These are phyloP conservation scores for Engystomops pustulosus DNA, from an alignment of 2,113 vertebrate species.

Conservation along the genomic window DNA sequence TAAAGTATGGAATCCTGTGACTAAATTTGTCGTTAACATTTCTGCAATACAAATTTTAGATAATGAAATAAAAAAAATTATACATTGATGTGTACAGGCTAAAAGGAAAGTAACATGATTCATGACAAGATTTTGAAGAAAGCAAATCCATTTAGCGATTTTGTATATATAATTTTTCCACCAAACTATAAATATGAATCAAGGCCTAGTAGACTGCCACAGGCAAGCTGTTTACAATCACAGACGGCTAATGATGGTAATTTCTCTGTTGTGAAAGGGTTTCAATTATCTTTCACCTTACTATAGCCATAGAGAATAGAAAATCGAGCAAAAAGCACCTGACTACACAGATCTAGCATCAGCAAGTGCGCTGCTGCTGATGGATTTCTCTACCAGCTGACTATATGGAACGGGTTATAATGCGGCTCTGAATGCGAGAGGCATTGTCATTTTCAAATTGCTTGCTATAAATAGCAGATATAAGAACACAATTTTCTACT, in stretches of 20 bases:
- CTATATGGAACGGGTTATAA: not conserved
- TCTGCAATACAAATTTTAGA: not conserved
- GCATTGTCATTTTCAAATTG: not conserved
- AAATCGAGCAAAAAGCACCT: constrained; percentile 23
- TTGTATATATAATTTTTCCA: not conserved
- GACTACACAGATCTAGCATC: not conserved
- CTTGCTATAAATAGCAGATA: constrained; percentile 16
- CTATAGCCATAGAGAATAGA: constrained; percentile 15
- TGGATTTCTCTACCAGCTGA: constrained; percentile 16
- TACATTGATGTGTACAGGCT: not conserved
- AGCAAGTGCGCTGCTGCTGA: not conserved
- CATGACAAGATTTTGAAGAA: not conserved
- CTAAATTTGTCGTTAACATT: not conserved
- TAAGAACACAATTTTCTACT: not conserved
- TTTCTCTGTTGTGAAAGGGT: constrained; percentile 40
- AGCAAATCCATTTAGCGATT: not conserved
- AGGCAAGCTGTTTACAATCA: constrained; percentile 51
- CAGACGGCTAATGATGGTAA: constrained; percentile 48
- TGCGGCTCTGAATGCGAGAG: not conserved
- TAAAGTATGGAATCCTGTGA: not conserved
- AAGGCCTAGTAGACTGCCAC: constrained; percentile 43
- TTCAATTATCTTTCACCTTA: constrained; percentile 32
- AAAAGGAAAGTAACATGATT: not conserved
- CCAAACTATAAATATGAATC: constrained; percentile 27
- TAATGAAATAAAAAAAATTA: not conserved